Evolutionary conservation across 1,140 invertebrate genomes (phyloP).

Genomic region (Melitaea cinxia): DNA sequence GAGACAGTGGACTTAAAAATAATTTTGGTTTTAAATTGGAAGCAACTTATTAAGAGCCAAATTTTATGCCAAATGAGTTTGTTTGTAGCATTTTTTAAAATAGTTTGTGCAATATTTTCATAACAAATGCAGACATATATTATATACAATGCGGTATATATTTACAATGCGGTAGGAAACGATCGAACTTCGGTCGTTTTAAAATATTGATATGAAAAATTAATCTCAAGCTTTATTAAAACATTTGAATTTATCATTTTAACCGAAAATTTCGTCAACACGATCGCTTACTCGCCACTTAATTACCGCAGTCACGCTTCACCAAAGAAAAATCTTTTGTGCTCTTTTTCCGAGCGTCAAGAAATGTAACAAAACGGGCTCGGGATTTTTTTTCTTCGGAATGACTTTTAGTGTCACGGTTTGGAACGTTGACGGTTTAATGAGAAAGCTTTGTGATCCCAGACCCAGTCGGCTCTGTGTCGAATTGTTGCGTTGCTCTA

Average conservation of each 20-base stretch:
- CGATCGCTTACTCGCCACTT: slow-evolving; percentile 67
- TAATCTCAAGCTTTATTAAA: background rate
- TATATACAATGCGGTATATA: no score
- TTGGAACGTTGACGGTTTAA: slow-evolving; percentile 73
- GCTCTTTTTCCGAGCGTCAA: slow-evolving; percentile 73
- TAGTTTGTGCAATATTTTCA: background rate
- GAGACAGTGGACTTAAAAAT: slow-evolving; percentile 70
- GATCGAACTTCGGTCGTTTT: no score
- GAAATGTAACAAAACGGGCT: slow-evolving; percentile 76
- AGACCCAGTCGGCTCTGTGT: slow-evolving; percentile 69
- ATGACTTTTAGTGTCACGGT: slow-evolving; percentile 78
- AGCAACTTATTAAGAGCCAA: slow-evolving; percentile 63
- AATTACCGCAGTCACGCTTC: slow-evolving; percentile 79
- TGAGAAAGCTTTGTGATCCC: slow-evolving; percentile 77
- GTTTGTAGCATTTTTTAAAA: slow-evolving; percentile 3
- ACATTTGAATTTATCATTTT: background rate
- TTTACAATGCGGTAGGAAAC: no score
- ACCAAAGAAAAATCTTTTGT: slow-evolving; percentile 78
- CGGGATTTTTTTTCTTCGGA: slow-evolving; percentile 67
- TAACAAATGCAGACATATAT: background rate
- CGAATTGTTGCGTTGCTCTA: slow-evolving; percentile 68
- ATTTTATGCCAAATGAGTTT: slow-evolving; percentile 58
- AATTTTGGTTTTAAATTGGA: slow-evolving; percentile 77
- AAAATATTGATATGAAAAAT: background rate
- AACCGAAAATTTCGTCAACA: slow-evolving; percentile 40